Evolutionary conservation across 2,113 vertebrate genomes (phyloP).

Genomic region (Apistogramma diplotaenia): DNA sequence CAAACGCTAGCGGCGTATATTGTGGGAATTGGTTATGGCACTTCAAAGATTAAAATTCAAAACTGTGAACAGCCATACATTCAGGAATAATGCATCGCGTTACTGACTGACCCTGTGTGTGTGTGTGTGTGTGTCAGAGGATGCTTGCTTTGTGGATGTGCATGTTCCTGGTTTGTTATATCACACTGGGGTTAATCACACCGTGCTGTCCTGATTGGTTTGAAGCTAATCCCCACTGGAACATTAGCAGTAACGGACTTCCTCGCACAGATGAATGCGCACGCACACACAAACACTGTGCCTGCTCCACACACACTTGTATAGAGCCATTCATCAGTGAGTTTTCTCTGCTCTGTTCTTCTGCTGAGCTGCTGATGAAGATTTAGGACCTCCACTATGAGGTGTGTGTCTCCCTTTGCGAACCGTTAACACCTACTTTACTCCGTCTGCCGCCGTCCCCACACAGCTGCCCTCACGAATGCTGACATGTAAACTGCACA

Average conservation of each 20-base stretch:
- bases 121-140: neutral
- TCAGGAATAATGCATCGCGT: neutral
- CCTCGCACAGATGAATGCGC: conserved; percentile 18
- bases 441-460: neutral
- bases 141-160: conserved; percentile 2
- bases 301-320: conserved; percentile 5
- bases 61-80: neutral
- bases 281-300: neutral
- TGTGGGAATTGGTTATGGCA: neutral
- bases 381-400: conserved; percentile 45
- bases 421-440: conserved; percentile 12
- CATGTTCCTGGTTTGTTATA: conserved; percentile 16
- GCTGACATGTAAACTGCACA: conserved; percentile 30
- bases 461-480: neutral
- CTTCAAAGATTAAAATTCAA: neutral
- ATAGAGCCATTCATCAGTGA: conserved; percentile 50
- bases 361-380: conserved; percentile 59
- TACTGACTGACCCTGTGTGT: neutral
- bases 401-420: neutral
- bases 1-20: neutral
- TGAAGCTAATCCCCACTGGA: conserved; percentile 41
- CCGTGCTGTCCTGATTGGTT: conserved; percentile 31
- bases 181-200: conserved; percentile 29
- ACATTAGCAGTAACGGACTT: conserved; percentile 29
- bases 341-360: conserved; percentile 49